Base-by-base conservation (phyloP, 2,797 vertebrate species). In the Halcyon smyrnensis region DNA sequence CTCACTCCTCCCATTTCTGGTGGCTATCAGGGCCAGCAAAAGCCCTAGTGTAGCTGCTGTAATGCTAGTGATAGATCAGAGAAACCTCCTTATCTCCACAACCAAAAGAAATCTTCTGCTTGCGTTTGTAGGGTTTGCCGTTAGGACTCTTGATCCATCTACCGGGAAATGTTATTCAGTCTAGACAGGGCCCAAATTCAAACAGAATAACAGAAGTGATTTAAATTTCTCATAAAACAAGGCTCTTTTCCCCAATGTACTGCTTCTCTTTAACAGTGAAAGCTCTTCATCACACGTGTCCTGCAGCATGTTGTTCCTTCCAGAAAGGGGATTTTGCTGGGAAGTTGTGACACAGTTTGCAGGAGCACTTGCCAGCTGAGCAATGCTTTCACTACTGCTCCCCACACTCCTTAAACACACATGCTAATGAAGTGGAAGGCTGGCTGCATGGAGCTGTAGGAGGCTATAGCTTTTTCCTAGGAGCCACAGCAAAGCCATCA, bases 301-400 rank as follows among this genome's bases (percentile, higher is more conserved):
- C 77, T 90, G 56, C 36, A 84, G 88, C 56, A 54, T 23, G 34
- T 65, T 89, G 23, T 30, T 87, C 63, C 89, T 90, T 37, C 60
- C 54, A 90, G 84, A 76, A 37, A 56, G 0, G 6, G 45, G 68
- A 60, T 87, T 93, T 73, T 89, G 43, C 68, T 87, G 77, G 70
- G 63, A 95, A 95, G 54, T 69, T 93, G 82, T 71, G 80, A 82
- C 90, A 91, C n/a, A 59, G 63, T 63, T 94, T 80, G 75, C 2
- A 2, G 50, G 36, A 94, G 68, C 64, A 45, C 59, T 89, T 83
- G 76, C 85, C 82, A 91, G 73, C 73, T 91, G 78, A 87, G 84
- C 84, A 77, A 63, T 53, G 64, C 84, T 94, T 89, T 85, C 46
- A 16, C 88, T 95, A 46, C 67, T 82, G 77, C 60, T 96, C 84